These are phyloP conservation scores for Corythornis leucogaster DNA, from an alignment of 2,797 vertebrate genomes.

Conservation along the genomic window DNA sequence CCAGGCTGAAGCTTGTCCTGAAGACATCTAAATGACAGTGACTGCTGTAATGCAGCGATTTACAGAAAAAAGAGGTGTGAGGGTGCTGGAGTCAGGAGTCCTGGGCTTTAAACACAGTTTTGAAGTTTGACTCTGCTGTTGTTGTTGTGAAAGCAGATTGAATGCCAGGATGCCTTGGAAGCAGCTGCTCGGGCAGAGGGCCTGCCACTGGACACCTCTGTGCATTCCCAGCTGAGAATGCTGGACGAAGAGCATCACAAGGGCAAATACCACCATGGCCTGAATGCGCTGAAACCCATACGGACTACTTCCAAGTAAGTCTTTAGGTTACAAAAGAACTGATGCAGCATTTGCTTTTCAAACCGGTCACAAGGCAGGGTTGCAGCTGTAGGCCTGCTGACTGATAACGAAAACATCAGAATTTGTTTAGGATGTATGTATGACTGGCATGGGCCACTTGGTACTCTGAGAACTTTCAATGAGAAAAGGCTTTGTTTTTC, in stretches of 20 bases:
- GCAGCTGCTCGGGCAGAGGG: constrained; percentile 87
- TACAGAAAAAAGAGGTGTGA: background rate
- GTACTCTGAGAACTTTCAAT: background rate
- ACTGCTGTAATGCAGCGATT: background rate
- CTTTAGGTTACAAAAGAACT: background rate
- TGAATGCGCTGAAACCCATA: constrained; percentile 87
- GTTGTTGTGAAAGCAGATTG: constrained; percentile 66
- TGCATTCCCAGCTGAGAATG: constrained; percentile 81
- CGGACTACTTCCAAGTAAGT: constrained; percentile 90
- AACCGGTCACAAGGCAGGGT: background rate
- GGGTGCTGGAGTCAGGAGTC: background rate
- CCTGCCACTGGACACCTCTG: constrained; percentile 82
- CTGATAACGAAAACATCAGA: background rate
- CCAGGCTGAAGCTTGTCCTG: background rate
- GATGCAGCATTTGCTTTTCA: constrained; percentile 9
- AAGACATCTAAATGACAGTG: background rate
- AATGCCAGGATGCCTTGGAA: constrained; percentile 88
- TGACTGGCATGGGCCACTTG: background rate
- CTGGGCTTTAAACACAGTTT: background rate
- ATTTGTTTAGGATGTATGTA: background rate
- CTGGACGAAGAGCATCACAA: constrained; percentile 83
- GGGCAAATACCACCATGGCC: constrained; percentile 88
- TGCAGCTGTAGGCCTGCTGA: constrained; percentile 13
- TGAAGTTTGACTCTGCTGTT: constrained; percentile 15
- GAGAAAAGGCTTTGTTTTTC: constrained; percentile 9